A percentile compares a stretch with the other conserved stretches of the same genome.
Evolutionary conservation across 2,113 vertebrate species (phyloP).

Genomic region (Saguinus imperator): DNA sequence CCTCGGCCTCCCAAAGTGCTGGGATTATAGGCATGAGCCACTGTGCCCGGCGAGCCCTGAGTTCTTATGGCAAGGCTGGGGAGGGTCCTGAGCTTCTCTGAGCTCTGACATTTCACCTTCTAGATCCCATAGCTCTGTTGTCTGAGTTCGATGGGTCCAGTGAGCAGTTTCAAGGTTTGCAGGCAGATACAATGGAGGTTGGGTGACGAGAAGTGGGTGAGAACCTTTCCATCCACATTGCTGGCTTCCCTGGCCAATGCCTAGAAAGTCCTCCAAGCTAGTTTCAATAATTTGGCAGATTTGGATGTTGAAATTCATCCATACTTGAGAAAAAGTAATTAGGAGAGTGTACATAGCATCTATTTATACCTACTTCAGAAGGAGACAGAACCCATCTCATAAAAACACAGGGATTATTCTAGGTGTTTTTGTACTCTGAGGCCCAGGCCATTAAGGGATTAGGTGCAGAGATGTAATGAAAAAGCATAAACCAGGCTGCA

Average conservation of each 20-base stretch:
- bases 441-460: conserved; percentile 15
- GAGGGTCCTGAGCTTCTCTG: background rate
- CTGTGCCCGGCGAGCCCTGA: background rate
- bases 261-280: background rate
- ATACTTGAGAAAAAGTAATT: conserved; percentile 56
- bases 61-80: background rate
- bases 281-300: background rate
- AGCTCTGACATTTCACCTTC: background rate
- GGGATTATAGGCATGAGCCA: too few species aligned
- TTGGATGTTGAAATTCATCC: background rate
- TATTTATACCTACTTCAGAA: conserved; percentile 60
- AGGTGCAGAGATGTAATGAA: background rate
- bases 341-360: conserved; percentile 3
- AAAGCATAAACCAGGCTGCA: background rate
- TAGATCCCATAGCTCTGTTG: background rate
- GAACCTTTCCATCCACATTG: background rate
- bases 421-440: background rate
- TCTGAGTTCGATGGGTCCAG: background rate
- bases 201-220: accelerated
- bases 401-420: background rate
- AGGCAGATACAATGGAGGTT: accelerated
- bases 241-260: background rate
- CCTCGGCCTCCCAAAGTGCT: too few species aligned
- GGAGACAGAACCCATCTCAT: conserved; percentile 56
- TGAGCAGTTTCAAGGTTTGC: background rate